Conservation (phyloP, 2,888 invertebrate species). For the Azorinus chamasolen region DNA sequence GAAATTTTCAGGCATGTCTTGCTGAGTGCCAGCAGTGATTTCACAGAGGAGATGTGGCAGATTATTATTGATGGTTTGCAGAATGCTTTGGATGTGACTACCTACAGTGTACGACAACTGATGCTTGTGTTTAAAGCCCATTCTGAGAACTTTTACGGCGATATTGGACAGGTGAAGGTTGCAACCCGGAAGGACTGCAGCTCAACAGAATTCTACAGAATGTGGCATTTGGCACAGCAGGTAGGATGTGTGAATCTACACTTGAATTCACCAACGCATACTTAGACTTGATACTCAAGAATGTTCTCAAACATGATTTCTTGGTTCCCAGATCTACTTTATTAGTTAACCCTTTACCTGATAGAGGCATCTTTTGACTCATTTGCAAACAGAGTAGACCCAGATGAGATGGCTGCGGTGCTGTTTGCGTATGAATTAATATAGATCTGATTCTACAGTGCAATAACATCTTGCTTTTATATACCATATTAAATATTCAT, state of each 20-base stretch:
- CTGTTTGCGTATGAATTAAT: too few relatives aligned
- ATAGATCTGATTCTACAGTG: too few relatives aligned
- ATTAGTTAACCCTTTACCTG: too few relatives aligned
- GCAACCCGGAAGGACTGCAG: constrained; percentile 96
- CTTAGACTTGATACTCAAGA: too few relatives aligned
- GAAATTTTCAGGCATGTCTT: constrained; percentile 87
- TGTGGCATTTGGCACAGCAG: constrained; percentile 96
- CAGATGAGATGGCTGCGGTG: too few relatives aligned
- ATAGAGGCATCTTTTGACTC: too few relatives aligned
- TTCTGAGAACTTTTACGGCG: constrained; percentile 98
- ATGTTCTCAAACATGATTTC: too few relatives aligned
- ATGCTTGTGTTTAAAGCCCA: constrained; percentile 96
- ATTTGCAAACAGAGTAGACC: too few relatives aligned
- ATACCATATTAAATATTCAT: too few relatives aligned
- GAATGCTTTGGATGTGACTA: constrained; percentile 92
- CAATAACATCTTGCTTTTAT: too few relatives aligned
- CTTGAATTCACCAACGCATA: too few relatives aligned
- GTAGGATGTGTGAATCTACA: constrained; percentile 89
- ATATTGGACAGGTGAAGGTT: constrained; percentile 94
- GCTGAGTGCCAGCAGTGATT: constrained; percentile 91
- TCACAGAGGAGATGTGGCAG: constrained; percentile 95
- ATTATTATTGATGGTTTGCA: constrained; percentile 93
- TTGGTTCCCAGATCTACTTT: too few relatives aligned
- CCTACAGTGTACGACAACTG: constrained; percentile 94
- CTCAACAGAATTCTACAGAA: constrained; percentile 93